Evolutionary conservation across 1,140 invertebrate genomes (phyloP).

Genomic region (Bilobella aurantiaca): DNA sequence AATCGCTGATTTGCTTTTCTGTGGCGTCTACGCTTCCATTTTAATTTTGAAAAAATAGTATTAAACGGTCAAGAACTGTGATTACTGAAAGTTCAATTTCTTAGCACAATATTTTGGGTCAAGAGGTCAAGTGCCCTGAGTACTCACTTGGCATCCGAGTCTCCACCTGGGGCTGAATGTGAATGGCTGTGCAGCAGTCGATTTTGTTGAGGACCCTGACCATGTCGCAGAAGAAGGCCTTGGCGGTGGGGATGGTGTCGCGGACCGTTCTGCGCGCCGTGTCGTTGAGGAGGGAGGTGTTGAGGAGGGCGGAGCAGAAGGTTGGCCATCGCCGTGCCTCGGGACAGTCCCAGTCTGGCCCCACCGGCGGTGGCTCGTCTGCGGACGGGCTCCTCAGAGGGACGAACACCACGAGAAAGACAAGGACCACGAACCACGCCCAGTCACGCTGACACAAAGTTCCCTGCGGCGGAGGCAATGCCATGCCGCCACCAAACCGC

Average conservation of each 20-base stretch:
- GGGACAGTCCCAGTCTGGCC: slow-evolving; percentile 14
- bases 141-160: slow-evolving; percentile 29
- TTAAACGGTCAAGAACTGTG: no score
- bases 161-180: slow-evolving; percentile 25
- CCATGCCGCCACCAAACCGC: slow-evolving; percentile 35
- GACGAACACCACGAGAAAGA: neutral
- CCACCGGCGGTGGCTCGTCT: neutral
- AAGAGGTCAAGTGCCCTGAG: neutral
- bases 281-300: slow-evolving; percentile 23
- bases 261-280: slow-evolving; percentile 9
- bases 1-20: no score
- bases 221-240: slow-evolving; percentile 31
- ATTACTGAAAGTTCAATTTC: no score
- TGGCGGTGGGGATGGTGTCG: slow-evolving; percentile 14
- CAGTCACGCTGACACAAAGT: slow-evolving; percentile 18
- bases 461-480: slow-evolving; percentile 33
- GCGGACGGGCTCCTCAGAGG: neutral
- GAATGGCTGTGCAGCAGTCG: slow-evolving; percentile 31
- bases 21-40: no score
- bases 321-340: slow-evolving; percentile 7
- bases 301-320: slow-evolving; percentile 27
- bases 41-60: no score
- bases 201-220: slow-evolving; percentile 26
- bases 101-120: no score
- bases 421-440: slow-evolving; percentile 12